Evolutionary conservation across 1,140 invertebrate species (phyloP), one percentile per base, ranked within the genome.

Genomic region (Drosophila lowei): DNA sequence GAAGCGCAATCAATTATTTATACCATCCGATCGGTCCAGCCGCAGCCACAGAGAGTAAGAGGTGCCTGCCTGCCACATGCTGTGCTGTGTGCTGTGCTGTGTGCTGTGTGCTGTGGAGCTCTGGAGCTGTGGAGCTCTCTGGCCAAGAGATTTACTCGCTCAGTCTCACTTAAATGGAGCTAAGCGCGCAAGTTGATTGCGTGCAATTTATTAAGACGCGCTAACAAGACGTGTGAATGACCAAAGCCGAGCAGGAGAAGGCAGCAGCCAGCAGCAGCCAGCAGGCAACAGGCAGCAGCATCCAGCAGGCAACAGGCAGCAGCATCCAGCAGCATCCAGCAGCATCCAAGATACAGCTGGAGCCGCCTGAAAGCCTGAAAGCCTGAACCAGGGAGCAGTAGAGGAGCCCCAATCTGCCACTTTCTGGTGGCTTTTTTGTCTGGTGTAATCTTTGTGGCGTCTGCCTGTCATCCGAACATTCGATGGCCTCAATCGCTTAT

Each of bases 151-250:
- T 89, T 83, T 88, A 88, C 84, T 88, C 77, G 84, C 84, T 89
- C 76, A 62, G 81, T 52, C 71, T 57, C 77, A 65, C 84, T 89
- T 83, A 83, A 89, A 86, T 86, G 83, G 78, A 81, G 83, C 81
- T 86, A 86, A 86, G 83, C 81, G 78, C 83, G 61, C 86, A 68
- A 76, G 60, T 90, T 90, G 86, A 90, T 90, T 90, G 86, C 86
- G 86, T 90, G 86, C 86, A 90, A 90, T 90, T 90, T 90, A 90
- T 90, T 90, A 90, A 90, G 86, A 86, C 86, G 86, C 86, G 86
- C 86, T 90, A 90, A 90, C 86, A 90, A 90, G 86, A 90, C 86
- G 86, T 89, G 86, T 89, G 86, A 89, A 89, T 90, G 86, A 86
- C 78, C 81, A 86, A 86, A 86, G 61, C 79, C 54, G 67, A 78